A percentile compares a stretch with the other conserved stretches of the same genome.
These are phyloP conservation scores for Sminthopsis crassicaudata DNA, from an alignment of 2,113 vertebrate genomes.

Conservation along the genomic window DNA sequence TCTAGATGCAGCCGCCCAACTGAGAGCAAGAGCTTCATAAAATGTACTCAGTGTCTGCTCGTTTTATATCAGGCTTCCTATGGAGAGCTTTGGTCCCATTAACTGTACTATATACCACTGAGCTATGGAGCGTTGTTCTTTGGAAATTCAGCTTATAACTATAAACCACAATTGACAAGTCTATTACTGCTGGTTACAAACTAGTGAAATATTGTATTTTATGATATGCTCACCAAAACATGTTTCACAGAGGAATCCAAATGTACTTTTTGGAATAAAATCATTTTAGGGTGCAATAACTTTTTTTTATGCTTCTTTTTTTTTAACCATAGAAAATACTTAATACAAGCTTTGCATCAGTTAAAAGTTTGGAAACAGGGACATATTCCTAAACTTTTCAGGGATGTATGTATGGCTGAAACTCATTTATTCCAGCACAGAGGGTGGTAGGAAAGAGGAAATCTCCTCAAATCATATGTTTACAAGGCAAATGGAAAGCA, in stretches of 20 bases:
- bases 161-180: constrained; percentile 78
- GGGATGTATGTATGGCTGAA: not conserved
- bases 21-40: constrained; percentile 80
- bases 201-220: constrained; percentile 78
- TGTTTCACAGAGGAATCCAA: constrained; percentile 72
- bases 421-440: constrained; percentile 12
- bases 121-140: constrained; percentile 77
- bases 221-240: constrained; percentile 70
- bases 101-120: constrained; percentile 72
- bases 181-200: constrained; percentile 81
- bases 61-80: constrained; percentile 75
- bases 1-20: constrained; percentile 79
- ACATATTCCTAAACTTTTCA: not conserved
- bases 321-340: not conserved
- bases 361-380: constrained; percentile 57
- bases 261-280: constrained; percentile 76
- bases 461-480: not conserved
- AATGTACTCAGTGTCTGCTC: constrained; percentile 75
- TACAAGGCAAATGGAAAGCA: not conserved
- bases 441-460: not conserved
- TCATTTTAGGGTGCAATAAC: constrained; percentile 68
- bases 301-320: constrained; percentile 46
- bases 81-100: constrained; percentile 77
- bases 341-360: constrained; percentile 43
- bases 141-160: constrained; percentile 79